Evolutionary conservation across 2,113 vertebrate genomes (phyloP).

Genomic region (Microcebus murinus): DNA sequence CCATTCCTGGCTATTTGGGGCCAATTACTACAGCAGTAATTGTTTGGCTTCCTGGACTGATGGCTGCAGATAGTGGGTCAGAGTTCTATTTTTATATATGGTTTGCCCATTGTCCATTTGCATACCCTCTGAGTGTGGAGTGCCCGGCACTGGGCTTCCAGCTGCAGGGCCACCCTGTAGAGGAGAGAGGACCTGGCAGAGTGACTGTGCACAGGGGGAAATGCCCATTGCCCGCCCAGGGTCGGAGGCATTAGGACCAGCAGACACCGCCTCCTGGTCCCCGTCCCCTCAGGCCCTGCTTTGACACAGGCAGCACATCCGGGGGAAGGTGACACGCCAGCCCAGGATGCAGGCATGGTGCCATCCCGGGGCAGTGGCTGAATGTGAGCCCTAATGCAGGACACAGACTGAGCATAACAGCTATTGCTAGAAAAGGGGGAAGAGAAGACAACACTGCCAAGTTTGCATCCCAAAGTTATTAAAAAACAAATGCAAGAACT

Average conservation of each 20-base stretch:
- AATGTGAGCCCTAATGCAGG: not conserved
- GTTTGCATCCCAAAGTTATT: not conserved
- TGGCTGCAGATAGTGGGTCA: not conserved
- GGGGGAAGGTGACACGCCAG: conserved; percentile 45
- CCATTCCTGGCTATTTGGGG: not conserved
- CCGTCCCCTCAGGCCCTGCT: not conserved
- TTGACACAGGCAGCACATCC: not conserved
- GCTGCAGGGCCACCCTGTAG: not conserved
- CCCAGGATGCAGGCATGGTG: conserved; percentile 33
- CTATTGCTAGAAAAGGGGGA: not conserved
- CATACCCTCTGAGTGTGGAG: not conserved
- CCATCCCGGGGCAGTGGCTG: not conserved
- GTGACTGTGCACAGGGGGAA: not conserved
- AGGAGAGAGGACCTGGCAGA: not conserved
- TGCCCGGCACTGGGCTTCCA: not conserved
- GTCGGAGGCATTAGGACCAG: not conserved
- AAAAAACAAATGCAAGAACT: not conserved
- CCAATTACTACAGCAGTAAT: not conserved
- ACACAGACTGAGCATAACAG: not conserved
- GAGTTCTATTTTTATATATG: not conserved
- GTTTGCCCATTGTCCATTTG: not conserved
- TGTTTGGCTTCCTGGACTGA: not conserved
- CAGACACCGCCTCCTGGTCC: too few relatives aligned
- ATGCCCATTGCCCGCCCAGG: too few relatives aligned
- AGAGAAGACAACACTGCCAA: not conserved